Conservation (phyloP, 2,888 invertebrate genomes). For the Caenorhabditis sp. region DNA sequence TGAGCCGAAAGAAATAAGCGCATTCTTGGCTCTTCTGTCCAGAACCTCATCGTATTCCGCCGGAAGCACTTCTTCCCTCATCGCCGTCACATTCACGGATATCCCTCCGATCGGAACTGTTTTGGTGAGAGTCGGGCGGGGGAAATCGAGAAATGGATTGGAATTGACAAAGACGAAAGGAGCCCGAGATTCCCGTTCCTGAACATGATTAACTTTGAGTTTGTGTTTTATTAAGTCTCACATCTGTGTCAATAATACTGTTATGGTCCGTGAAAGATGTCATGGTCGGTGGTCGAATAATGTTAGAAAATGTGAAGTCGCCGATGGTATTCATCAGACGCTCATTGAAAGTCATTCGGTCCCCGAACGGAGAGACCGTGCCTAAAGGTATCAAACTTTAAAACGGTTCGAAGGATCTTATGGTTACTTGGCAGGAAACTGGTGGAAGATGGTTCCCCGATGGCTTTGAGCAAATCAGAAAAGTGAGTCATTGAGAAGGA, state of each 20-base stretch:
- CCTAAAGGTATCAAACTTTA: slow-evolving; percentile 1
- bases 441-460: slow-evolving; percentile 42
- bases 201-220: neutral
- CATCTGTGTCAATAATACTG: slow-evolving; percentile 9
- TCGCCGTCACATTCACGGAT: slow-evolving; percentile 13
- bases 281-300: slow-evolving; percentile 4
- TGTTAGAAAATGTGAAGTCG: neutral
- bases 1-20: slow-evolving; percentile 46
- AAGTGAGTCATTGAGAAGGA: slow-evolving; percentile 40
- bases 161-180: slow-evolving; percentile 40
- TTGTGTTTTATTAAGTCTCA: neutral
- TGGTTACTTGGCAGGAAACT: slow-evolving; percentile 20
- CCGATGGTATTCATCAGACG: slow-evolving; percentile 29
- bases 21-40: neutral
- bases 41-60: slow-evolving; percentile 14
- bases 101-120: slow-evolving; percentile 50
- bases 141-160: slow-evolving; percentile 46
- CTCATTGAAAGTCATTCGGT: slow-evolving; percentile 25
- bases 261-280: slow-evolving; percentile 7
- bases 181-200: slow-evolving; percentile 3
- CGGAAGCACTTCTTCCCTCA: slow-evolving; percentile 17
- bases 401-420: neutral
- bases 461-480: slow-evolving; percentile 1
- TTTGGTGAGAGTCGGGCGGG: slow-evolving; percentile 32
- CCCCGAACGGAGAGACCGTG: slow-evolving; percentile 27